Evolutionary conservation across 2,113 vertebrate genomes (phyloP).

Genomic region (Gymnocephalus cernua): DNA sequence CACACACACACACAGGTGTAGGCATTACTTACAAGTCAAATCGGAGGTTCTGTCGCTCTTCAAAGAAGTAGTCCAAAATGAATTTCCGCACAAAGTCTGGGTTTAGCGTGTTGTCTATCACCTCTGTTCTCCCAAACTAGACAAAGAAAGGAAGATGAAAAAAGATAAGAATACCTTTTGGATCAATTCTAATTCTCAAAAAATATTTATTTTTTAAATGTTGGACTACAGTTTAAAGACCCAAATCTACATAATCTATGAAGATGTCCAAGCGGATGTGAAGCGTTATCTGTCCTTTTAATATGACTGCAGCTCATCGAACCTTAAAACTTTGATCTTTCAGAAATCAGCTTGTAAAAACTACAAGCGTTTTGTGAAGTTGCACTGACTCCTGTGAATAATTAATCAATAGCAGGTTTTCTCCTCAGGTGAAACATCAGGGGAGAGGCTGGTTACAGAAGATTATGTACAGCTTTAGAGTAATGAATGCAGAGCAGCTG

Average conservation of each 20-base stretch:
- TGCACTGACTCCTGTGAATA: constrained; percentile 15
- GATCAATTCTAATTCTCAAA: background rate
- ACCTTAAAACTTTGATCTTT: background rate
- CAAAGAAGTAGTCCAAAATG: constrained; percentile 98
- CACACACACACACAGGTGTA: background rate
- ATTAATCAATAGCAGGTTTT: constrained; percentile 26
- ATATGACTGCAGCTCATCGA: background rate
- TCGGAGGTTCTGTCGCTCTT: constrained; percentile 96
- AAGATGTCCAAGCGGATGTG: no score
- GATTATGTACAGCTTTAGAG: constrained; percentile 32
- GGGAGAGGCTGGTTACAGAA: constrained; percentile 28
- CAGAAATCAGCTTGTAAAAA: constrained; percentile 10
- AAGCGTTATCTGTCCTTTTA: background rate
- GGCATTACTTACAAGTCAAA: constrained; percentile 94
- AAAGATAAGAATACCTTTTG: background rate
- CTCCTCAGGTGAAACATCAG: constrained; percentile 19
- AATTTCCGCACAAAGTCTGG: constrained; percentile 99
- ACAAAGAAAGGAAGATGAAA: constrained; percentile 51
- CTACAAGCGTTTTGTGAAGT: background rate
- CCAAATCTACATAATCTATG: background rate
- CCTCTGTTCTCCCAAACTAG: constrained; percentile 97
- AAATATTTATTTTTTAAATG: background rate
- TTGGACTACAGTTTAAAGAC: background rate
- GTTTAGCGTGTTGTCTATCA: constrained; percentile 98
- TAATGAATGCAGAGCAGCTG: constrained; percentile 60